Base-by-base conservation (phyloP, 1,140 invertebrate genomes). In the Brachionus calyciflorus region DNA sequence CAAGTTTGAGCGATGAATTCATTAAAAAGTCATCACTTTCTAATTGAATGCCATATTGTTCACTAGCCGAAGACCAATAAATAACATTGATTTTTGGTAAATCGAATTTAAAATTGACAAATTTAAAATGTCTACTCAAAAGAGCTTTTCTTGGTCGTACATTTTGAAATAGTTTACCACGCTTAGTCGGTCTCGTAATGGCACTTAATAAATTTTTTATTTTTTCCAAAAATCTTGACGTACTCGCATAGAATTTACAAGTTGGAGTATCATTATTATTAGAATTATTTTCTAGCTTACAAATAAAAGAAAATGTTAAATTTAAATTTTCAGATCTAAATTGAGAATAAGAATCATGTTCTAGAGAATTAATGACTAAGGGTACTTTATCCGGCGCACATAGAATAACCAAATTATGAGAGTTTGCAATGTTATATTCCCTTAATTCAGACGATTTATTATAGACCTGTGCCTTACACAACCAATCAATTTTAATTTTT, bases 31-130 rank as follows among this genome's bases (percentile, higher is more conserved):
- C 87, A 14, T 91, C 92, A 0, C 93, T 93, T n/a, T 90, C 89
- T 40, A 98, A 87, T 82, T 97, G 92, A 76, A 95, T 91, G 0
- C 96, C 96, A 78, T 93, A 89, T 81, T 96, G 93, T 88, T 94
- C 92, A 0, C 93, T 92, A 81, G 94, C 96, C 0, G 95, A 98
- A 90, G 96, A 95, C 95, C 95, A 98, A 85, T 99, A 98, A 81
- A 91, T 92, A 10, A 98, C 91, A 84, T 94, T 91, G 80, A 97
- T 78, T 91, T 90, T 81, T 95, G 93, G 44, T 96, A 87, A 0
- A 6, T 44, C 24, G 5, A 63, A 77, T 12, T 77, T 49, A n/a
- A 77, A 65, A 14, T 30, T 12, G 77, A 81, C 82, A 80, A 78
- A 84, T 83, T 83, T 84, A 79, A 96, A 98, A 84, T 99, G 95